phyloP scores from a whole-genome alignment of 2,113 vertebrate genomes.

The Ivindomyrus marchei region DNA sequence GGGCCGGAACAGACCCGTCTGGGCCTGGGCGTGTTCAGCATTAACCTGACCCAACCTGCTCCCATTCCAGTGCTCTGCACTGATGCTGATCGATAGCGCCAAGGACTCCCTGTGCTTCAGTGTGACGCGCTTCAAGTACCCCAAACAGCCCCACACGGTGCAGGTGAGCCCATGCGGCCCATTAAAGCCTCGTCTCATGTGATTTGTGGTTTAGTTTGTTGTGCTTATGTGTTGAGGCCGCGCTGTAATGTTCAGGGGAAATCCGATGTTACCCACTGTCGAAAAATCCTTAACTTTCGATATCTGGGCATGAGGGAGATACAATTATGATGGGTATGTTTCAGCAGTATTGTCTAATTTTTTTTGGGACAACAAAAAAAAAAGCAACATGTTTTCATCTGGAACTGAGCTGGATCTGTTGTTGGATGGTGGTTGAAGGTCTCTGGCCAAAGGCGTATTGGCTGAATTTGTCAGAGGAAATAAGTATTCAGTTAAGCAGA shows the following conservation, averaged over 20 bases:
- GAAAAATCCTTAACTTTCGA: neutral
- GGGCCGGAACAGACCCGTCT: neutral
- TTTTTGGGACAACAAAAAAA: neutral
- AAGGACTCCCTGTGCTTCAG: constrained; percentile 90
- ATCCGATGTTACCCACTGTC: neutral
- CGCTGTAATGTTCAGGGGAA: neutral
- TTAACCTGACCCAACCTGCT: neutral
- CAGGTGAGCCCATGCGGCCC: constrained; percentile 63
- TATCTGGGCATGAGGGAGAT: neutral
- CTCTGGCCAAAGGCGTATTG: neutral
- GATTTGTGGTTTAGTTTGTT: neutral
- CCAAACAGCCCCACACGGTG: constrained; percentile 84
- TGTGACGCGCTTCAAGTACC: constrained; percentile 86
- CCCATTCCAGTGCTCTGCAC: constrained; percentile 74
- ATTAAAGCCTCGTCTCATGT: neutral
- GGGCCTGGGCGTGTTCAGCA: neutral
- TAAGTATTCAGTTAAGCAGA: neutral
- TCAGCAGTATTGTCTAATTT: neutral
- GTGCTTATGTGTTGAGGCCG: neutral
- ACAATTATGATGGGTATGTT: neutral
- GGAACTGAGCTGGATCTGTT: neutral
- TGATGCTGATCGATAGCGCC: constrained; percentile 90
- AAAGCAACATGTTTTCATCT: neutral
- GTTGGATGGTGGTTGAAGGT: neutral
- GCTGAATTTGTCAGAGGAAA: neutral